phyloP scores from a whole-genome alignment of 2,888 invertebrate genomes.

The Heliconius aoede region DNA sequence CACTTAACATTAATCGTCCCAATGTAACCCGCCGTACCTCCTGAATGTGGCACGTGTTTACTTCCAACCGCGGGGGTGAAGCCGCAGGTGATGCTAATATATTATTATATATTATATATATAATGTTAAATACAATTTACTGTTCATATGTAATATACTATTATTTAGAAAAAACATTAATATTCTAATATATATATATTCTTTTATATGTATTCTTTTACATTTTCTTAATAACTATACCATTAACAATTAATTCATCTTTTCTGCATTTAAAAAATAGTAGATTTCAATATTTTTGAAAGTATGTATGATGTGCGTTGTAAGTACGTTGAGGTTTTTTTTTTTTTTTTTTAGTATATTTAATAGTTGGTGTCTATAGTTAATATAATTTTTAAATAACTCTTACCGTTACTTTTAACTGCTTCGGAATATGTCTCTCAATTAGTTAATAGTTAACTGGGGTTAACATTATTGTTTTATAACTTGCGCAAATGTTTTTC shows the following conservation, averaged over 20 bases:
- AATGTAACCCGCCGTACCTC: too few relatives aligned
- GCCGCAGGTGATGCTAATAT: too few relatives aligned
- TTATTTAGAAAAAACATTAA: too few relatives aligned
- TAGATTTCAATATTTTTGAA: neutral
- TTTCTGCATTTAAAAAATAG: neutral
- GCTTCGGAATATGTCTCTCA: conserved; percentile 21
- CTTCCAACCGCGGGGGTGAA: too few relatives aligned
- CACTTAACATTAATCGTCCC: too few relatives aligned
- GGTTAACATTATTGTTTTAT: conserved; percentile 37
- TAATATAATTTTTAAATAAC: conserved; percentile 21
- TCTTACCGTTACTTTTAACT: conserved; percentile 38
- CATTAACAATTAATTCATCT: neutral
- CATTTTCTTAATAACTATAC: neutral
- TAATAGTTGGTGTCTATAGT: neutral
- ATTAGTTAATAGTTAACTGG: conserved; percentile 33
- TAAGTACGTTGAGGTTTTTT: neutral
- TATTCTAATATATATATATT: too few relatives aligned
- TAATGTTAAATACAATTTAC: too few relatives aligned
- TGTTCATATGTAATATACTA: too few relatives aligned
- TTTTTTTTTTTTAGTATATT: neutral
- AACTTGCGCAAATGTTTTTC: conserved; percentile 39
- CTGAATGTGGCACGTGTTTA: too few relatives aligned
- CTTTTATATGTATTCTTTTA: too few relatives aligned
- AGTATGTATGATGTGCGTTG: neutral
- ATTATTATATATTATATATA: too few relatives aligned